These are phyloP conservation scores for Hyposmocoma kahamanoa DNA, from an alignment of 1,140 invertebrate species.

Conservation along the genomic window DNA sequence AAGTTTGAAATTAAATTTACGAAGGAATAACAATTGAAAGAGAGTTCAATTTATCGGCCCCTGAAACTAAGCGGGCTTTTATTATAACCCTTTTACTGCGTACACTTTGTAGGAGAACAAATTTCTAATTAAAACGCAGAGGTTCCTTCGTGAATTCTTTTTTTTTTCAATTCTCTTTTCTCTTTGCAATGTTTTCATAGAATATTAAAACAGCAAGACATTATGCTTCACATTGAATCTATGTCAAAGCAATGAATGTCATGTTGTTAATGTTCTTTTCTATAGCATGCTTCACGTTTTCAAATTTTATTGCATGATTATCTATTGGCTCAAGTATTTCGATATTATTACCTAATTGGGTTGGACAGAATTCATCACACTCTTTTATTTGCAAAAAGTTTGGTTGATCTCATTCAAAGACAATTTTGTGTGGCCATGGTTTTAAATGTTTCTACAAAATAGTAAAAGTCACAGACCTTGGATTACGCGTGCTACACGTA, in stretches of 20 bases:
- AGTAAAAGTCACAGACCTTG: not conserved
- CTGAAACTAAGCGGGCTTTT: not conserved
- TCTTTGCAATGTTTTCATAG: constrained; percentile 72
- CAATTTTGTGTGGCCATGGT: constrained; percentile 65
- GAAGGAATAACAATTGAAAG: not conserved
- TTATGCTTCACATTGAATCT: constrained; percentile 10
- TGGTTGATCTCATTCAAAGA: constrained; percentile 31
- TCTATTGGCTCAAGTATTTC: constrained; percentile 1
- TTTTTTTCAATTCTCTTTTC: constrained; percentile 34
- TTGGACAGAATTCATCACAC: constrained; percentile 33
- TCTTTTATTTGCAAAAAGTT: constrained; percentile 23
- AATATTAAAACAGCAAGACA: constrained; percentile 25
- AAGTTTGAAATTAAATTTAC: not conserved
- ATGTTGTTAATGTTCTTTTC: constrained; percentile 26
- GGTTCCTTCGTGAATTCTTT: constrained; percentile 29
- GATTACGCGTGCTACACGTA: constrained; percentile 8
- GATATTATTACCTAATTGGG: constrained; percentile 7
- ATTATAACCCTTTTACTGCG: not conserved
- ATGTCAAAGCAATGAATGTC: constrained; percentile 25
- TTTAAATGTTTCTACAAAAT: not conserved
- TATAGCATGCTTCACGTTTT: constrained; percentile 37
- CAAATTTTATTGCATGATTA: constrained; percentile 28
- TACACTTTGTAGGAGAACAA: not conserved
- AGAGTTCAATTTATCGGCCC: too few relatives aligned
- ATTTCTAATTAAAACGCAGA: not conserved